Conservation (phyloP, 2,797 vertebrate species). For the Pseudotriccus pelzelni region DNA sequence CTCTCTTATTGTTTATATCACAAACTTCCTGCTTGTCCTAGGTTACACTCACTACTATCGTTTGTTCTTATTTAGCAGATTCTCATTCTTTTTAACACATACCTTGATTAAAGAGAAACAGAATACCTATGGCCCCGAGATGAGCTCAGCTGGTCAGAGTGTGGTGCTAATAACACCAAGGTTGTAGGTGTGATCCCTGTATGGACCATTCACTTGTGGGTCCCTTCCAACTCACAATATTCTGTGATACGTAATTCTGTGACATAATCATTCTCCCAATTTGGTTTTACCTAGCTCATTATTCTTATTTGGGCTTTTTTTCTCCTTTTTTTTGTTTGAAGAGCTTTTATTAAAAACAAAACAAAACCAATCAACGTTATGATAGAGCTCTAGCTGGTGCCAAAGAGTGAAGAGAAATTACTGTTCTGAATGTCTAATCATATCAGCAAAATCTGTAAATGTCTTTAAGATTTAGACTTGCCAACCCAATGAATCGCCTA, state of each 20-base stretch:
- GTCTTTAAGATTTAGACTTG: background rate
- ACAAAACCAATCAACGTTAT: fast-evolving
- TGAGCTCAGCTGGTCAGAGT: background rate
- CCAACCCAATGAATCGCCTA: background rate
- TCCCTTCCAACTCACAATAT: background rate
- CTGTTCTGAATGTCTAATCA: background rate
- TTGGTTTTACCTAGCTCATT: background rate
- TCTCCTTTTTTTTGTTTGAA: background rate
- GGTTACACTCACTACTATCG: background rate
- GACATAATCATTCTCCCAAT: background rate
- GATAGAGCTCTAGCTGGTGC: background rate
- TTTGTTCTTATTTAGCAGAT: background rate
- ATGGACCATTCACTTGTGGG: background rate
- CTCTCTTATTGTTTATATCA: background rate
- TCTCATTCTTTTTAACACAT: background rate
- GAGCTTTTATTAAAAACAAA: background rate
- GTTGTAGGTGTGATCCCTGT: background rate
- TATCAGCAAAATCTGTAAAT: background rate
- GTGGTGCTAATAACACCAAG: background rate
- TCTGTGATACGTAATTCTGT: background rate
- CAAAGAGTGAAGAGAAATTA: background rate
- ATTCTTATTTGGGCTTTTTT: background rate
- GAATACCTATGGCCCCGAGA: background rate
- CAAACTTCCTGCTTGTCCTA: background rate
- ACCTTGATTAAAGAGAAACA: background rate